Percentiles rank a stretch among this genome's conserved stretches.
phyloP scores from a whole-genome alignment of 2,113 vertebrate species.

The Thunnus maccoyii region DNA sequence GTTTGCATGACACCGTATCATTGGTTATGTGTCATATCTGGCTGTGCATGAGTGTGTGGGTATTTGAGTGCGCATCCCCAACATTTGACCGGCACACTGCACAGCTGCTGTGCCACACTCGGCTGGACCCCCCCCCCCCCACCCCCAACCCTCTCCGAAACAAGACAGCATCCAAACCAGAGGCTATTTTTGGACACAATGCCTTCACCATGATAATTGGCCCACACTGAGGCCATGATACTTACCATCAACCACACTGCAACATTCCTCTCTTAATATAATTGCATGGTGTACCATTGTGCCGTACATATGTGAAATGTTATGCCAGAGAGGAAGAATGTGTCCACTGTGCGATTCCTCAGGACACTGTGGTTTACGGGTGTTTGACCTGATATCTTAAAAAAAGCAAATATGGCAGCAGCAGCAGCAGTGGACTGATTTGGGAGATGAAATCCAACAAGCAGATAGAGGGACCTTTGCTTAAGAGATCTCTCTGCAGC shows the following conservation, averaged over 20 bases:
- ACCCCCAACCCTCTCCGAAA: slow-evolving; percentile 10
- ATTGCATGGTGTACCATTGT: slow-evolving; percentile 5
- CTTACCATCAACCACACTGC: slow-evolving; percentile 29
- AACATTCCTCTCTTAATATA: slow-evolving; percentile 49
- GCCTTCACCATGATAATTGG: slow-evolving; percentile 67
- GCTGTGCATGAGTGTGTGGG: not conserved
- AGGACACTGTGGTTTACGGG: slow-evolving; percentile 47
- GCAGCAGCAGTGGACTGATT: slow-evolving; percentile 43
- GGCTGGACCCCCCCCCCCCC: slow-evolving; percentile 7
- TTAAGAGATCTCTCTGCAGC: slow-evolving; percentile 68
- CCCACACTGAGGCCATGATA: slow-evolving; percentile 32
- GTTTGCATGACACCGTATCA: not conserved
- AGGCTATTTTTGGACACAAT: slow-evolving; percentile 72
- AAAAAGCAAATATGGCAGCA: slow-evolving; percentile 34
- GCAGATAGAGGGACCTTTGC: slow-evolving; percentile 63
- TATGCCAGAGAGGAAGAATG: slow-evolving; percentile 6
- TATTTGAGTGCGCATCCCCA: slow-evolving; percentile 20
- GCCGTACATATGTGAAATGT: slow-evolving; percentile 27
- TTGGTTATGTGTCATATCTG: not conserved
- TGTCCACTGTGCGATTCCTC: slow-evolving; percentile 33
- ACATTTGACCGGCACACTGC: slow-evolving; percentile 52
- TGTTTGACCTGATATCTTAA: slow-evolving; percentile 62
- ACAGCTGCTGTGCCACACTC: slow-evolving; percentile 54
- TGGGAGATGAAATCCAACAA: slow-evolving; percentile 67
- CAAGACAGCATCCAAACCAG: slow-evolving; percentile 58